phyloP scores from a whole-genome alignment of 1,140 invertebrate species.

The Sesamia nonagrioides region DNA sequence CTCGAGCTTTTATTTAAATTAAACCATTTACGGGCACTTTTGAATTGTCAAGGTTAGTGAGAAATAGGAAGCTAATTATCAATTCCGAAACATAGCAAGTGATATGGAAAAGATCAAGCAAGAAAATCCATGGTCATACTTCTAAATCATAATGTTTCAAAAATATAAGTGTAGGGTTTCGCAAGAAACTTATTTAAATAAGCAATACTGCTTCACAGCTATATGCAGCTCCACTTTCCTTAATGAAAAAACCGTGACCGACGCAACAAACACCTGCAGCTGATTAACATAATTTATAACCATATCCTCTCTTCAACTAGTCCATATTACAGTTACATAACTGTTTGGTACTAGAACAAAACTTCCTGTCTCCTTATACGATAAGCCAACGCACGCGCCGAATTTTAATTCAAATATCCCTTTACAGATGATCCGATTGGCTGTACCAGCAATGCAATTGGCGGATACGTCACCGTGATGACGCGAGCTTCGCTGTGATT shows the following conservation, averaged over 20 bases:
- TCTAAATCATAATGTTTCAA: too few relatives aligned
- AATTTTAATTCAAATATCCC: constrained; percentile 56
- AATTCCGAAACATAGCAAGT: too few relatives aligned
- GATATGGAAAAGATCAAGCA: background rate
- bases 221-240: constrained; percentile 2
- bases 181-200: too few relatives aligned
- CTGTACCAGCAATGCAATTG: constrained; percentile 58
- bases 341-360: constrained; percentile 30
- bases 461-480: constrained; percentile 61
- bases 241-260: constrained; percentile 2
- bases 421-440: constrained; percentile 64
- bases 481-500: constrained; percentile 60
- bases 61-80: too few relatives aligned
- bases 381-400: constrained; percentile 32
- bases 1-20: too few relatives aligned
- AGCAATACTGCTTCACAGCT: background rate
- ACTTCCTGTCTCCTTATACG: constrained; percentile 46
- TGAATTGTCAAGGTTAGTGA: too few relatives aligned
- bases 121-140: too few relatives aligned
- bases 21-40: too few relatives aligned
- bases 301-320: constrained; percentile 40
- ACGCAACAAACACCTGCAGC: constrained; percentile 22
- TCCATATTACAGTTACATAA: constrained; percentile 51
- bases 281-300: constrained; percentile 43
- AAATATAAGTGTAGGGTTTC: too few relatives aligned